Conservation (phyloP, 37 sponge, comb jelly and placozoan genomes). For the Aplysina aerophoba region DNA sequence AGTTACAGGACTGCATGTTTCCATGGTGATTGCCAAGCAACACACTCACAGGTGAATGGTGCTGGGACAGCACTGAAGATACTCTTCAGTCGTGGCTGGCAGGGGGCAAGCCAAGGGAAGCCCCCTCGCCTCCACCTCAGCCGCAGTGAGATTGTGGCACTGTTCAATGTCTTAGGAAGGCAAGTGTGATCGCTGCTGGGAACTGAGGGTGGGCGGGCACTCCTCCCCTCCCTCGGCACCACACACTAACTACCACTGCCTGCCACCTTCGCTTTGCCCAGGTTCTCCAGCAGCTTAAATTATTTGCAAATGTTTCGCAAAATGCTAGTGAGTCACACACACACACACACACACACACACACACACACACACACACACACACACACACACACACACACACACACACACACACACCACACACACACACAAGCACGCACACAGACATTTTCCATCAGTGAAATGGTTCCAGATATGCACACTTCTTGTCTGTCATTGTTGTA, state of each 20-base stretch:
- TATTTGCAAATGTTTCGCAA: slow-evolving; percentile 21
- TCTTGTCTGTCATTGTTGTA: background rate
- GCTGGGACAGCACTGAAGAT: slow-evolving; percentile 96
- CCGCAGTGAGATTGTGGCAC: slow-evolving; percentile 84
- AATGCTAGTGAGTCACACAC: slow-evolving; percentile 6
- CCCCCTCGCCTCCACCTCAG: slow-evolving; percentile 38
- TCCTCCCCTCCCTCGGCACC: no score
- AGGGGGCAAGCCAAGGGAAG: background rate
- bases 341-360: no score
- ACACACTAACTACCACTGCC: background rate
- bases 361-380: no score
- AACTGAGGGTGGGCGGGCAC: no score
- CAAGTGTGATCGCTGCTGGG: no score
- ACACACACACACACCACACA: no score
- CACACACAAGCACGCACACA: no score
- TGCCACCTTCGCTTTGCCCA: background rate
- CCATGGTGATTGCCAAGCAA: background rate
- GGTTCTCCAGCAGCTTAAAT: slow-evolving; percentile 46
- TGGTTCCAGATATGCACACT: no score
- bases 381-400: no score
- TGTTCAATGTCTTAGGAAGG: slow-evolving; percentile 95
- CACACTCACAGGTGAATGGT: slow-evolving; percentile 66
- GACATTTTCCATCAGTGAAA: no score
- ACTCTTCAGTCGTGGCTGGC: slow-evolving; percentile 66
- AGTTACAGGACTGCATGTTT: background rate